Conservation (phyloP, 1,140 invertebrate genomes). For the Hormaphis cornu region DNA sequence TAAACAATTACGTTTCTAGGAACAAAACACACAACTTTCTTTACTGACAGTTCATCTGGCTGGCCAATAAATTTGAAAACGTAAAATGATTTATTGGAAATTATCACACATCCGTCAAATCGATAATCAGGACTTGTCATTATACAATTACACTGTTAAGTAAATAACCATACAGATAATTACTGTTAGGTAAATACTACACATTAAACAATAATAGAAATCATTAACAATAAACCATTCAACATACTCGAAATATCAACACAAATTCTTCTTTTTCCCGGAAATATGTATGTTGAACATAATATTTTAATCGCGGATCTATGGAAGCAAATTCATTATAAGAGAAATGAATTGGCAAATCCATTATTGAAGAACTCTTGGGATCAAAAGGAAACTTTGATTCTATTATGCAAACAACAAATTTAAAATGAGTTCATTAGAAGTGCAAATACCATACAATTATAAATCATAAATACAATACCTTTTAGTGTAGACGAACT, state of each 20-base stretch:
- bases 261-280: slow-evolving; percentile 49
- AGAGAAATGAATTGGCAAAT: slow-evolving; percentile 46
- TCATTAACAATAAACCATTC: not conserved
- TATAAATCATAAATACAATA: not conserved
- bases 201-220: not conserved
- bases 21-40: too few relatives aligned
- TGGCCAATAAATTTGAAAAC: slow-evolving; percentile 42
- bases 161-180: not conserved
- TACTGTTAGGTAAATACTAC: too few relatives aligned
- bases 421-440: not conserved
- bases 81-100: slow-evolving; percentile 49
- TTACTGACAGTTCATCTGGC: slow-evolving; percentile 15
- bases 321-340: slow-evolving; percentile 48
- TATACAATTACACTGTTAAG: slow-evolving; percentile 25
- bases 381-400: not conserved
- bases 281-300: slow-evolving; percentile 45
- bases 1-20: too few relatives aligned
- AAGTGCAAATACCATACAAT: not conserved
- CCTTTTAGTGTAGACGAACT: slow-evolving; percentile 13
- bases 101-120: slow-evolving; percentile 47
- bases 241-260: slow-evolving; percentile 45
- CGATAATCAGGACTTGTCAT: slow-evolving; percentile 43
- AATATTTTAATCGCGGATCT: slow-evolving; percentile 51
- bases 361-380: slow-evolving; percentile 22
- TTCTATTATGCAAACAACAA: slow-evolving; percentile 10